Percentiles rank a stretch among this genome's conserved stretches.
phyloP scores from a whole-genome alignment of 2,797 vertebrate genomes.

The Emydoidea blandingii region DNA sequence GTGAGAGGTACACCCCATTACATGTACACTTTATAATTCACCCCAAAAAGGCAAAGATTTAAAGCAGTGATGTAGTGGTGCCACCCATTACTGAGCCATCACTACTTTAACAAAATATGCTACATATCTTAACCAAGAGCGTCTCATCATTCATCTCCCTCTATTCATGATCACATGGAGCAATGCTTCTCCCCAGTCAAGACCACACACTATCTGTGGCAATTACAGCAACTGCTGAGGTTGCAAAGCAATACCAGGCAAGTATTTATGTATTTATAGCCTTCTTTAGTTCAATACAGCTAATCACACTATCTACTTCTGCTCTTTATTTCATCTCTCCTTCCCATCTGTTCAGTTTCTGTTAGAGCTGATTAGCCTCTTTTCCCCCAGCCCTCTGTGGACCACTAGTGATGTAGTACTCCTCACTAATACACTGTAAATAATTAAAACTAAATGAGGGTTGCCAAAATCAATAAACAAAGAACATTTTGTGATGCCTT shows the following conservation, averaged over 20 bases:
- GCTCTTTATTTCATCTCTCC: not conserved
- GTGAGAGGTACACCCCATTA: not conserved
- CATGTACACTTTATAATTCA: not conserved
- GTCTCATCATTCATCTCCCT: not conserved
- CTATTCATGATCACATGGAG: not conserved
- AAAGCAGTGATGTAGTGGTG: not conserved
- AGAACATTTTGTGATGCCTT: conserved; percentile 43
- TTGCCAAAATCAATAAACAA: conserved; percentile 15
- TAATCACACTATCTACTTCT: conserved; percentile 37
- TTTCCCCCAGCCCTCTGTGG: not conserved
- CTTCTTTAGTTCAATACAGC: not conserved
- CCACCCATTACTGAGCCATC: not conserved
- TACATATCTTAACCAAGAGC: not conserved
- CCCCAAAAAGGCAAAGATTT: not conserved
- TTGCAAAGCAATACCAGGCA: not conserved
- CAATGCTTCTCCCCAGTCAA: not conserved
- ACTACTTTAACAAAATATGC: not conserved
- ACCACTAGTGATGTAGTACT: not conserved
- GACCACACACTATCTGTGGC: not conserved
- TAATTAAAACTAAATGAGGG: conserved; percentile 52
- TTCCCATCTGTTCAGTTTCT: not conserved
- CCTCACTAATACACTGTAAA: not conserved
- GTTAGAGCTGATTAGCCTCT: not conserved
- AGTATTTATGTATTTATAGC: not conserved
- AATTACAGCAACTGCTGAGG: not conserved